Conservation (phyloP, 2,888 invertebrate genomes). For the Aplocera efformata region DNA sequence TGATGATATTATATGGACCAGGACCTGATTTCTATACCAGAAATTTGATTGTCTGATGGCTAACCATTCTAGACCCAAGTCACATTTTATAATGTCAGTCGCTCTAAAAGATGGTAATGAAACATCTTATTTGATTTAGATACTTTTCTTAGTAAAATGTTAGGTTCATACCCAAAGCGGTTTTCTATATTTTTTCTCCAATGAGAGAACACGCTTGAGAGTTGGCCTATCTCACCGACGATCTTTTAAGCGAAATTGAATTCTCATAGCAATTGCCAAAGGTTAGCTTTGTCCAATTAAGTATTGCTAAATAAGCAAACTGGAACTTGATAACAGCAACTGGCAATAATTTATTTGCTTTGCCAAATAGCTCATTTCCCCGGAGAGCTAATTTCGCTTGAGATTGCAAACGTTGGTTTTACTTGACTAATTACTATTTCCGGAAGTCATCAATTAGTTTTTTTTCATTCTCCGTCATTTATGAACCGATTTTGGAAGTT, state of each 20-base stretch:
- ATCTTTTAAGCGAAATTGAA: conserved; percentile 39
- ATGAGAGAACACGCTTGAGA: neutral
- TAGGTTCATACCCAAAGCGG: neutral
- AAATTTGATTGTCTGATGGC: too few relatives aligned
- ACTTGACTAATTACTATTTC: too few relatives aligned
- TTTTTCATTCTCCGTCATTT: too few relatives aligned
- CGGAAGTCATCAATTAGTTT: too few relatives aligned
- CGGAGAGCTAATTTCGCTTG: conserved; percentile 4
- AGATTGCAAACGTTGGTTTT: conserved; percentile 8
- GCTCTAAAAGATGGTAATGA: too few relatives aligned
- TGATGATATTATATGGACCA: too few relatives aligned
- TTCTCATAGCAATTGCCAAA: conserved; percentile 39
- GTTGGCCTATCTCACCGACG: conserved; percentile 31
- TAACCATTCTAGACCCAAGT: too few relatives aligned
- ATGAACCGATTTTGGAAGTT: too few relatives aligned
- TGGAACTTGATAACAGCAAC: conserved; percentile 32
- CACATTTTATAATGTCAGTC: too few relatives aligned
- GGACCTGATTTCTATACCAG: too few relatives aligned
- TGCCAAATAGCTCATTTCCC: conserved; percentile 26
- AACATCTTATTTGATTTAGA: too few relatives aligned
- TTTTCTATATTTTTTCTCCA: neutral
- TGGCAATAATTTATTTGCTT: conserved; percentile 30
- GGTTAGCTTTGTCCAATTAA: conserved; percentile 49
- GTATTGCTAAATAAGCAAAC: conserved; percentile 41
- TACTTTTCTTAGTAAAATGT: too few relatives aligned